Base-by-base conservation (phyloP, 1,140 invertebrate species). In the Neotoxoptera formosana region DNA sequence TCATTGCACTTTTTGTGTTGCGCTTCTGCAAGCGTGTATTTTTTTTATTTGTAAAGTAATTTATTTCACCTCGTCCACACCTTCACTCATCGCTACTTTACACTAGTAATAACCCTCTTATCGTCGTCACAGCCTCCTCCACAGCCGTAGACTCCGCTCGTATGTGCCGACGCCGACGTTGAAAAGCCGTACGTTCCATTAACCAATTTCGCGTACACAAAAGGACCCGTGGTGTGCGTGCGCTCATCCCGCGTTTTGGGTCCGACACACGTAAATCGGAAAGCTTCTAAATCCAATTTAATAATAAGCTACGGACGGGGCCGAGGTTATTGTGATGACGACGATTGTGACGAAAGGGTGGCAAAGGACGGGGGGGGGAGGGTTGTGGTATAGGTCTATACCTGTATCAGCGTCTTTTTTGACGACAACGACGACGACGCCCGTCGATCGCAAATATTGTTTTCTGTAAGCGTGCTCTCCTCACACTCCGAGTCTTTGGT, bases 161-260 rank as follows among this genome's bases (percentile, higher is more conserved):
- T 17, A n/a, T 76, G 51, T 76, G 60, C 30, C 60, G 14, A 30
- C 14, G 47, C 30, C 81, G 67, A 47, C 36, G 90, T 83, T 51
- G 90, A 92, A 92, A 92, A 92, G 67, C 90, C 47, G 90, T 56
- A 92, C 67, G 90, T 92, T 81, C 90, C 90, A 92, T 92, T 92
- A 92, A 83, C 90, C 90, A 83, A 92, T 92, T 83, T 83, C 21
- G 21, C 45, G 67, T 14, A 17, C 90, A 92, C 60, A 92, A 92
- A 83, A 83, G 88, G 48, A 41, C 88, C 88, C 51, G 88, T 89
- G 56, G 88, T 34, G 34, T 21, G 87, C 48, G n/a, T 36, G 48
- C 51, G 41, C 41, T 41, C 41, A 17, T 14, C 25, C 23, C 45
- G 7, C 14, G 11, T 76, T 91, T 76, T 25, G 56, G 90, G 90